Percentiles rank a stretch among this genome's conserved stretches.
Conservation (phyloP, 2,113 vertebrate genomes). For the Pontoporia blainvillei region DNA sequence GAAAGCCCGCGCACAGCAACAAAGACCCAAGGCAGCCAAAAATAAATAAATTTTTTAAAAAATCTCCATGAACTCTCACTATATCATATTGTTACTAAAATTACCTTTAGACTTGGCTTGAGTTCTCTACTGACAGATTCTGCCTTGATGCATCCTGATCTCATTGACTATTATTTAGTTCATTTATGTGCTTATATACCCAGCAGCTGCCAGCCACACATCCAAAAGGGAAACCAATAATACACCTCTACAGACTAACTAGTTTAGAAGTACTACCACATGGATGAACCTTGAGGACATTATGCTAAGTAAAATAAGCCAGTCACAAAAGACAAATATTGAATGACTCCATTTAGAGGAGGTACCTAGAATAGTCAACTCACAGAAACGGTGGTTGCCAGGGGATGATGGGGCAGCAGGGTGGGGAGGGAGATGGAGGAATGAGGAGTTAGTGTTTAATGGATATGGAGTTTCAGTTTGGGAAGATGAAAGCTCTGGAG, state of each 20-base stretch:
- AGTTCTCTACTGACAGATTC: neutral
- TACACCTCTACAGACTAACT: neutral
- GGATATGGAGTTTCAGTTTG: neutral
- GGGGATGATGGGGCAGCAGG: neutral
- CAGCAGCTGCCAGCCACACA: neutral
- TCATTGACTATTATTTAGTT: neutral
- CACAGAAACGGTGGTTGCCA: neutral
- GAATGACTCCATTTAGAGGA: neutral
- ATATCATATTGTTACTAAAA: neutral
- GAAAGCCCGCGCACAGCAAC: no score
- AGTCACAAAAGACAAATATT: neutral
- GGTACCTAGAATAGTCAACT: neutral
- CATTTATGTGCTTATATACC: neutral
- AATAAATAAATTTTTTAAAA: neutral
- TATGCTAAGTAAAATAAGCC: neutral
- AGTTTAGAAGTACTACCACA: neutral
- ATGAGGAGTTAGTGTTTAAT: neutral
- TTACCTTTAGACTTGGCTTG: neutral
- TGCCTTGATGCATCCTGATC: neutral
- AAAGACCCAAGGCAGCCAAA: no score
- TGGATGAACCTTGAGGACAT: neutral
- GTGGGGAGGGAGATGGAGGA: neutral
- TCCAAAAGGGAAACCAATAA: neutral
- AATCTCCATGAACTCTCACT: neutral
- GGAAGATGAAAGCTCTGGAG: neutral